Evolutionary conservation across 1,140 invertebrate species (phyloP).

Genomic region (Drosophila malerkotliana): DNA sequence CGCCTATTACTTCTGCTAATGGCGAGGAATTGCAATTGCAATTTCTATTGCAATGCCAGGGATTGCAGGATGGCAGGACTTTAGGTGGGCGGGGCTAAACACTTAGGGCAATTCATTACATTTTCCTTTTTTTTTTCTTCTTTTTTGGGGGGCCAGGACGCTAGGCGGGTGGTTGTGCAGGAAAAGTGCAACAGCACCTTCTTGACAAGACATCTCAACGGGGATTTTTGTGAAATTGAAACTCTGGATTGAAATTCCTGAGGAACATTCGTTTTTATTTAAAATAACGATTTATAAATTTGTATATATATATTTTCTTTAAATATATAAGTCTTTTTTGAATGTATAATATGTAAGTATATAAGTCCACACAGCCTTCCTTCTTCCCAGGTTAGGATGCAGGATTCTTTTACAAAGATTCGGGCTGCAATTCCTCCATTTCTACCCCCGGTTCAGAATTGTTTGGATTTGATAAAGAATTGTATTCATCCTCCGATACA

Average conservation of each 20-base stretch:
- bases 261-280: not conserved
- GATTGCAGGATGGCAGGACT: not conserved
- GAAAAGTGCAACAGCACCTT: slow-evolving; percentile 37
- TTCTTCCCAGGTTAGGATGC: no score
- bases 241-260: not conserved
- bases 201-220: not conserved
- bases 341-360: no score
- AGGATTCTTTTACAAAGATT: no score
- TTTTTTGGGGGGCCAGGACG: slow-evolving; percentile 10
- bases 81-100: slow-evolving; percentile 11
- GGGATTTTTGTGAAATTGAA: not conserved
- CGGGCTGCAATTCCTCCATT: no score
- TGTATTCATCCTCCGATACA: no score
- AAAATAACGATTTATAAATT: not conserved
- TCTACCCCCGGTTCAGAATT: no score
- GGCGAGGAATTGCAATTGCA: slow-evolving; percentile 67
- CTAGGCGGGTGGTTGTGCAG: slow-evolving; percentile 7
- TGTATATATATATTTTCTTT: no score
- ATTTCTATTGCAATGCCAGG: not conserved
- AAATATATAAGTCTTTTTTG: no score
- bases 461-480: no score
- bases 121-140: slow-evolving; percentile 27
- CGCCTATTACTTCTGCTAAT: slow-evolving; percentile 79
- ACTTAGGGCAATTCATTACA: slow-evolving; percentile 73
- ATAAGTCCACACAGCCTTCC: no score